Conservation (phyloP, 2,888 invertebrate species). For the Polymixis lichenea region DNA sequence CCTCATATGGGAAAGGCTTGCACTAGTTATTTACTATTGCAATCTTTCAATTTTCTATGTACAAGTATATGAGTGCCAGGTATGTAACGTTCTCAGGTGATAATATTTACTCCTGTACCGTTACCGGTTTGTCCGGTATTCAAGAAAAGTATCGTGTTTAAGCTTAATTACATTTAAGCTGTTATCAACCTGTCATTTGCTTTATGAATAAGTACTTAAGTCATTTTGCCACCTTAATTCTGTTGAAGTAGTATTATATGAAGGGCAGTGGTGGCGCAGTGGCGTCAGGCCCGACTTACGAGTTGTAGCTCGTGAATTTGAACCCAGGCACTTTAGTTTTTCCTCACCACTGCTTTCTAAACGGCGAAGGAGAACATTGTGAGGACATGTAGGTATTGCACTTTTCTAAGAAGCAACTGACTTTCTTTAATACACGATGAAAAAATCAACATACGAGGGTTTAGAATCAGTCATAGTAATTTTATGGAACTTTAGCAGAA, state of each 20-base stretch:
- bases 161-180: neutral
- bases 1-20: constrained; percentile 49
- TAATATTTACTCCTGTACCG: neutral
- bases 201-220: neutral
- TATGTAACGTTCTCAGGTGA: neutral
- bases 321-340: too few species aligned
- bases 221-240: neutral
- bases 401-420: too few species aligned
- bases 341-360: too few species aligned
- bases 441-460: too few species aligned
- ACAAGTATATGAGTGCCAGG: constrained; percentile 11
- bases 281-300: too few species aligned
- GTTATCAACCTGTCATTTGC: neutral
- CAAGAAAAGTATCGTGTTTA: constrained; percentile 6
- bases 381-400: too few species aligned
- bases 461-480: neutral
- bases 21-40: constrained; percentile 54
- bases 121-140: constrained; percentile 4
- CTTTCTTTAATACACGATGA: too few species aligned
- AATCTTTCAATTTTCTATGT: constrained; percentile 51
- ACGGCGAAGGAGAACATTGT: too few species aligned
- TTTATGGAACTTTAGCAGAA: neutral
- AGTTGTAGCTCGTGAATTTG: too few species aligned
- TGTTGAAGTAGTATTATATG: neutral
- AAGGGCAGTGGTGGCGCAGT: too few species aligned